phyloP scores from a whole-genome alignment of 53 echinoderm and acorn worm species.

The Paracentrotus lividus region DNA sequence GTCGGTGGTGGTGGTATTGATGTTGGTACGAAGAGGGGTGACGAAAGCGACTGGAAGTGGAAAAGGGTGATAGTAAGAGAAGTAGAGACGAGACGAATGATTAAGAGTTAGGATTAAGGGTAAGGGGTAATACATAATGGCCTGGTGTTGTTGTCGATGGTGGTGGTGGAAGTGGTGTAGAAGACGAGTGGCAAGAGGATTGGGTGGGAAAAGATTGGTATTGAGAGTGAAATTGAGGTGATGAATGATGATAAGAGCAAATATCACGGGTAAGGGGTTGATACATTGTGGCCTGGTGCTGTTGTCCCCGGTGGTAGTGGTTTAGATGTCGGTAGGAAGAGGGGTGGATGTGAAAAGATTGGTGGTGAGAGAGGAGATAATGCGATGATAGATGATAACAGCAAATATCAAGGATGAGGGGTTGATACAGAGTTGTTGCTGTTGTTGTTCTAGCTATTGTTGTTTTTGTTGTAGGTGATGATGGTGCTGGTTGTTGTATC shows the following conservation, averaged over 20 bases:
- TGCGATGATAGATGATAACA: not conserved
- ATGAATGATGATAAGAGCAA: not conserved
- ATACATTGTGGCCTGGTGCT: too few species aligned
- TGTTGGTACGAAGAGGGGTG: not conserved
- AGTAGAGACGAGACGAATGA: not conserved
- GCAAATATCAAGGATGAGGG: too few species aligned
- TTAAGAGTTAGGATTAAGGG: not conserved
- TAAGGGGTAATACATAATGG: too few species aligned
- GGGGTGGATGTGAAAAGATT: not conserved
- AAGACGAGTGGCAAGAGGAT: not conserved
- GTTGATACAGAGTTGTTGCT: too few species aligned
- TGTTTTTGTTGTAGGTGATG: too few species aligned
- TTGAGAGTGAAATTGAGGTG: not conserved
- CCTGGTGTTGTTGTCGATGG: too few species aligned
- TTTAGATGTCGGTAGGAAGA: too few species aligned
- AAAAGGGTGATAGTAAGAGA: not conserved
- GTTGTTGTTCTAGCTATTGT: too few species aligned
- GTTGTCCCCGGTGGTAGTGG: too few species aligned
- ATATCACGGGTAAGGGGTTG: not conserved
- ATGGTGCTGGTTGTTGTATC: too few species aligned
- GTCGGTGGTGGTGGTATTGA: conserved; percentile 32
- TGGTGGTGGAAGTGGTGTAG: too few species aligned
- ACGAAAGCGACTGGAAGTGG: not conserved
- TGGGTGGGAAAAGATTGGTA: not conserved
- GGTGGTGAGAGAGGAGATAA: not conserved